phyloP scores from a whole-genome alignment of 1,140 invertebrate species.

The Colletes latitarsis region DNA sequence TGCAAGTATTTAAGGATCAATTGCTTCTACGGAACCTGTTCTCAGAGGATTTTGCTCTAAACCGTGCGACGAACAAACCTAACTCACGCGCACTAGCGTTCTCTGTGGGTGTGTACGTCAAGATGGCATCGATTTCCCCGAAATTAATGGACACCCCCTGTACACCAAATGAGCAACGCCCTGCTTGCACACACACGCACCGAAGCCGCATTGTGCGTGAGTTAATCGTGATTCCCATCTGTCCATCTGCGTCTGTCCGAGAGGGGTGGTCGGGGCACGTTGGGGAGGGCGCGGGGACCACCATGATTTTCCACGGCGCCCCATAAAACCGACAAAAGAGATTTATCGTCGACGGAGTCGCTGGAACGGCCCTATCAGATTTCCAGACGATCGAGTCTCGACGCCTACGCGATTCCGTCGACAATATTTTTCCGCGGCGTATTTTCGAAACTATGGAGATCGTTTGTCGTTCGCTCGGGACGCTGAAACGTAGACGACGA shows the following conservation, averaged over 20 bases:
- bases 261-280: neutral
- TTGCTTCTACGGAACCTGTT: too few species aligned
- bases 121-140: conserved; percentile 68
- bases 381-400: conserved; percentile 46
- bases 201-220: conserved; percentile 54
- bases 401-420: neutral
- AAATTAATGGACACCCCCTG: conserved; percentile 74
- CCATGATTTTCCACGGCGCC: conserved; percentile 70
- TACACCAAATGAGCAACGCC: conserved; percentile 77
- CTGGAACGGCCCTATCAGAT: conserved; percentile 45
- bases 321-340: conserved; percentile 66
- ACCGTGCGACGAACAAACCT: too few species aligned
- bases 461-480: neutral
- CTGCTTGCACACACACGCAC: conserved; percentile 36
- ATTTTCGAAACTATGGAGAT: neutral
- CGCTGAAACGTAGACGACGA: neutral
- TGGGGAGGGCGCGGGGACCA: conserved; percentile 61
- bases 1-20: too few species aligned
- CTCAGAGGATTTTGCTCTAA: too few species aligned
- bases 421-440: neutral
- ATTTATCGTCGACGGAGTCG: conserved; percentile 64
- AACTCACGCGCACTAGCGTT: conserved; percentile 6
- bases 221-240: conserved; percentile 74
- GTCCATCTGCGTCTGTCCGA: conserved; percentile 60
- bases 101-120: conserved; percentile 4